A percentile compares a stretch with the other conserved stretches of the same genome.
Conservation (phyloP, 2,797 vertebrate genomes). For the Gastrophryne carolinensis region DNA sequence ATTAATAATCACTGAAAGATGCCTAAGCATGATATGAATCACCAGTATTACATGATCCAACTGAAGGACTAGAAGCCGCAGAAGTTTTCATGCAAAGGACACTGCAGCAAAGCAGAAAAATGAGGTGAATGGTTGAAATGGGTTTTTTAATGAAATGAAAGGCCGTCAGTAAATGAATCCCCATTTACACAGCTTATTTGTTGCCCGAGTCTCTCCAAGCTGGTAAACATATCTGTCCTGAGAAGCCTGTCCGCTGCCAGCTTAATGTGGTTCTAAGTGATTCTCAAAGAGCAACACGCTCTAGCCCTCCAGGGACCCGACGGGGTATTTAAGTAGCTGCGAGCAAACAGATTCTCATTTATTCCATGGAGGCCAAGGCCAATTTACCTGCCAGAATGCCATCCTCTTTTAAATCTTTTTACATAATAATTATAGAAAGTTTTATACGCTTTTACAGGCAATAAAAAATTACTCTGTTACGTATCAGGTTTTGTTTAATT, state of each 20-base stretch:
- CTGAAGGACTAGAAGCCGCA: no score
- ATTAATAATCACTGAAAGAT: no score
- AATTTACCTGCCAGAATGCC: neutral
- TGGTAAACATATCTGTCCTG: neutral
- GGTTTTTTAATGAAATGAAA: no score
- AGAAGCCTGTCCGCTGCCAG: neutral
- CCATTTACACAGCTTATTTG: neutral
- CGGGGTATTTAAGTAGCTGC: neutral
- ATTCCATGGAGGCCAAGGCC: neutral
- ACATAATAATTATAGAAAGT: neutral
- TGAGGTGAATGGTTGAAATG: no score
- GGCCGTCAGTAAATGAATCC: neutral
- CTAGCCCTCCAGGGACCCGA: neutral
- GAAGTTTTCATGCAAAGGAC: no score
- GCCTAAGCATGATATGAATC: no score
- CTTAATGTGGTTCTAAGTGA: neutral
- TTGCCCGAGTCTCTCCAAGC: neutral
- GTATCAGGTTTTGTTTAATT: no score
- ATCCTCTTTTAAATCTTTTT: neutral
- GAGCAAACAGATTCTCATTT: neutral
- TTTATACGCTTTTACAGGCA: neutral
- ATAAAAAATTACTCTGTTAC: no score
- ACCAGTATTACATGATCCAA: no score
- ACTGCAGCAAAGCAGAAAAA: no score
- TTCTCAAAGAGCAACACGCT: conserved; percentile 22